phyloP scores from a whole-genome alignment of 2,888 invertebrate genomes.

The Drosophila rellima region DNA sequence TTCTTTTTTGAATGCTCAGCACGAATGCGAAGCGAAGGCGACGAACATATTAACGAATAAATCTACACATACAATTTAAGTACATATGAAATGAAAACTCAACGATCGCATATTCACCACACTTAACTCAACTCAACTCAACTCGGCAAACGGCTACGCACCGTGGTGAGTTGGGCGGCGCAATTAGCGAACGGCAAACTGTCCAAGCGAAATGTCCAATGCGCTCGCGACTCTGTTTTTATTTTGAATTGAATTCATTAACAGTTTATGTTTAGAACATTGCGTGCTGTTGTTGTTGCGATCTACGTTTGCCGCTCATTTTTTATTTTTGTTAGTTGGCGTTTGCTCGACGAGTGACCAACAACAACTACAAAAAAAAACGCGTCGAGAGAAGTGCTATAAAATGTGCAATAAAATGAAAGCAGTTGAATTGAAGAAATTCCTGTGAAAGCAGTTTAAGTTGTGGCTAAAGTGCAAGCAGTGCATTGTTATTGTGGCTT shows the following conservation, averaged over 20 bases:
- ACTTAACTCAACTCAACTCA: background rate
- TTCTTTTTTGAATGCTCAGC: slow-evolving; percentile 52
- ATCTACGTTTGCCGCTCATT: slow-evolving; percentile 28
- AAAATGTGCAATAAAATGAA: slow-evolving; percentile 19
- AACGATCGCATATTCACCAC: slow-evolving; percentile 52
- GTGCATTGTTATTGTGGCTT: slow-evolving; percentile 18
- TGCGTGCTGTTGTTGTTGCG: slow-evolving; percentile 30
- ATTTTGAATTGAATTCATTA: slow-evolving; percentile 72
- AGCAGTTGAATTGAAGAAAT: slow-evolving; percentile 24
- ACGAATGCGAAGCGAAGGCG: slow-evolving; percentile 46
- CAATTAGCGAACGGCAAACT: slow-evolving; percentile 70
- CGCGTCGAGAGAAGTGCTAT: slow-evolving; percentile 41
- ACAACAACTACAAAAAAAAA: slow-evolving; percentile 28
- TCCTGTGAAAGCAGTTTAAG: slow-evolving; percentile 23
- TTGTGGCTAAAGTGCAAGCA: slow-evolving; percentile 9
- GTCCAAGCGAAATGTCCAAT: slow-evolving; percentile 59
- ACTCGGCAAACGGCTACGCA: slow-evolving; percentile 44
- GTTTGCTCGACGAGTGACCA: slow-evolving; percentile 41
- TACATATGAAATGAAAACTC: slow-evolving; percentile 44
- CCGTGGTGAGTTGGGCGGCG: slow-evolving; percentile 34
- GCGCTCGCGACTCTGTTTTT: slow-evolving; percentile 53
- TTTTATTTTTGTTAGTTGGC: slow-evolving; percentile 37
- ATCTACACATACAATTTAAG: background rate
- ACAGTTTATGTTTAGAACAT: slow-evolving; percentile 80
- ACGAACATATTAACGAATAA: slow-evolving; percentile 38